These are phyloP conservation scores for Diploptera punctata DNA, from an alignment of 2,888 invertebrate genomes.

Conservation along the genomic window DNA sequence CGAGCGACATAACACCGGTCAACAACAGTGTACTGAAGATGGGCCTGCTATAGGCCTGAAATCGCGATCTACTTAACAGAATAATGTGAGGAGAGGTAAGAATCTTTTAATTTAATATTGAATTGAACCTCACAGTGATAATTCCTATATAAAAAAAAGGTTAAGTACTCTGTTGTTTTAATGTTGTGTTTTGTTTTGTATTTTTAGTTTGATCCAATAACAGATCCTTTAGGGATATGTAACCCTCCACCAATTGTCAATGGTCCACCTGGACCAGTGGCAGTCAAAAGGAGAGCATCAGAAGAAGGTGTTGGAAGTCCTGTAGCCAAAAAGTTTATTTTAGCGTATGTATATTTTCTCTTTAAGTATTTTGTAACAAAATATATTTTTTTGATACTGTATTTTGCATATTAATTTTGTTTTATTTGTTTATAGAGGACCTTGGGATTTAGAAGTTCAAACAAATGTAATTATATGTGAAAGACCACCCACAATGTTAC, in stretches of 20 bases:
- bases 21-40: too few relatives aligned
- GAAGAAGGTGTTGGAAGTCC: slow-evolving; percentile 77
- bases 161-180: too few relatives aligned
- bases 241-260: slow-evolving; percentile 52
- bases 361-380: neutral
- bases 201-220: slow-evolving; percentile 82
- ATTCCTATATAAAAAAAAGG: too few relatives aligned
- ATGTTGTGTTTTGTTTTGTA: neutral
- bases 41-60: too few relatives aligned
- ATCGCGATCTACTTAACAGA: too few relatives aligned
- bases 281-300: slow-evolving; percentile 77
- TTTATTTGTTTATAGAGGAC: slow-evolving; percentile 51
- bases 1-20: too few relatives aligned
- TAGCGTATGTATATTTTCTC: slow-evolving; percentile 69
- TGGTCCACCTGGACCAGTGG: slow-evolving; percentile 61
- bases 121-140: too few relatives aligned
- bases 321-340: slow-evolving; percentile 82
- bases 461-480: slow-evolving; percentile 93
- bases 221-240: slow-evolving; percentile 89
- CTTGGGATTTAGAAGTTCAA: slow-evolving; percentile 93
- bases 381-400: too few relatives aligned
- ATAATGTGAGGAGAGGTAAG: too few relatives aligned
- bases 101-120: too few relatives aligned
- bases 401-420: neutral
- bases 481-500: slow-evolving; percentile 80